Conservation (phyloP, 2,113 vertebrate genomes). For the Hoplias malabaricus region DNA sequence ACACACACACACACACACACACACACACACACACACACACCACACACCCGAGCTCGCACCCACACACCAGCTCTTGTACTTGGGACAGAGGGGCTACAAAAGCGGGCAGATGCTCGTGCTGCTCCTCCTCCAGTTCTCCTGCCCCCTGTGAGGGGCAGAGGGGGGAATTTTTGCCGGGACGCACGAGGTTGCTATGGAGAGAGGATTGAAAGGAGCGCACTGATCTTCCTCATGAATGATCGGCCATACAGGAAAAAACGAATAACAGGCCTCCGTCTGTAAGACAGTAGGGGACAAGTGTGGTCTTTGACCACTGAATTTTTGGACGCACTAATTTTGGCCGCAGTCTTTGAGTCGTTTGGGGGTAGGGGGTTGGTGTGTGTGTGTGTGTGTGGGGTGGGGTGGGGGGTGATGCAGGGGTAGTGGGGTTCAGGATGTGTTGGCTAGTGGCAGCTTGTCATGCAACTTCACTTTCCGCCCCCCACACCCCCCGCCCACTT, state of each 20-base stretch:
- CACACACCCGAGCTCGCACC: background rate
- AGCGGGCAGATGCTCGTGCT: constrained; percentile 75
- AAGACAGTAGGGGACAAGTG: constrained; percentile 47
- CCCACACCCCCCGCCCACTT: background rate
- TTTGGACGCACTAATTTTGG: constrained; percentile 43
- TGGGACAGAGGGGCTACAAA: constrained; percentile 66
- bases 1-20: background rate
- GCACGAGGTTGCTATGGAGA: constrained; percentile 79
- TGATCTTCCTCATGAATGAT: constrained; percentile 74
- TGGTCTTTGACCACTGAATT: constrained; percentile 47
- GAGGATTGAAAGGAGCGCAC: constrained; percentile 78
- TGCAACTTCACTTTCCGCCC: background rate
- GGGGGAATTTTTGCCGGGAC: constrained; percentile 78
- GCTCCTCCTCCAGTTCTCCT: constrained; percentile 64
- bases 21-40: constrained; percentile 62
- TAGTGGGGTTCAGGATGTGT: constrained; percentile 8
- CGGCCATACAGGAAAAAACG: constrained; percentile 68
- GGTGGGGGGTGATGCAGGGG: no score
- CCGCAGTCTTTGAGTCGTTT: constrained; percentile 7
- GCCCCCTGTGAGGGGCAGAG: constrained; percentile 77
- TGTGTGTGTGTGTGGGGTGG: no score
- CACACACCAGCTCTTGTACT: constrained; percentile 77
- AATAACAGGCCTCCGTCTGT: constrained; percentile 68
- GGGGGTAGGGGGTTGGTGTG: no score
- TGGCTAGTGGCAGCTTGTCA: background rate